These are phyloP conservation scores for Arvicola amphibius DNA, from an alignment of 2,797 vertebrate genomes.

Conservation along the genomic window DNA sequence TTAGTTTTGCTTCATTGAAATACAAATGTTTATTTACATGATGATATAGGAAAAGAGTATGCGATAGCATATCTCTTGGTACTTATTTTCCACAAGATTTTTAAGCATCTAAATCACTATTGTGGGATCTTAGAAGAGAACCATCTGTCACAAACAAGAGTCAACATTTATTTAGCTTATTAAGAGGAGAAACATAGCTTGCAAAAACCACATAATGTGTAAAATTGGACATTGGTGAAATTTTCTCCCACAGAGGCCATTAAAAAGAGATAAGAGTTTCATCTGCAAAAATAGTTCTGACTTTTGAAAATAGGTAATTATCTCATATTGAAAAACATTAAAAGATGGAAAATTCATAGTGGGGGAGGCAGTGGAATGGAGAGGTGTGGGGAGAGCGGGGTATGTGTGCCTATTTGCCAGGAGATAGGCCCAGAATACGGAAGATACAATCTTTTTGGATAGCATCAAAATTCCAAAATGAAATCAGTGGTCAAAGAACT, in stretches of 20 bases:
- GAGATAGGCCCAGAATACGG: not conserved
- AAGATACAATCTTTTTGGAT: not conserved
- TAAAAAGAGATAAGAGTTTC: constrained; percentile 49
- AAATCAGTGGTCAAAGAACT: not conserved
- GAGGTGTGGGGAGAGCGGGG: rapidly evolving
- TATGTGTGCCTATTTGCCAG: not conserved
- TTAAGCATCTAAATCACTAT: constrained; percentile 53
- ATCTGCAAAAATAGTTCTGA: constrained; percentile 48
- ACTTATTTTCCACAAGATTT: constrained; percentile 38
- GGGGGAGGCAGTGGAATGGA: too few relatives aligned
- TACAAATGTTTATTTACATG: not conserved
- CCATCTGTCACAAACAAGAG: constrained; percentile 62
- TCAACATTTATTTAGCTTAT: constrained; percentile 59
- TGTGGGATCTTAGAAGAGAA: constrained; percentile 58
- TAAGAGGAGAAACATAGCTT: constrained; percentile 50
- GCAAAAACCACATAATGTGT: constrained; percentile 39
- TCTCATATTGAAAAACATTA: not conserved
- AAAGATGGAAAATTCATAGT: not conserved
- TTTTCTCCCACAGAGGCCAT: constrained; percentile 26
- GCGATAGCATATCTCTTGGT: constrained; percentile 54
- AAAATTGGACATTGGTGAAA: constrained; percentile 42
- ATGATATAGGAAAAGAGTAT: constrained; percentile 38
- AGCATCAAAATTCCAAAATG: not conserved
- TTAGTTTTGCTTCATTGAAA: constrained; percentile 65
- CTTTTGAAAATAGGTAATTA: constrained; percentile 52